Evolutionary conservation across 2,888 invertebrate species (phyloP), one percentile per base, ranked within the genome.

Genomic region (Elysia crispata): DNA sequence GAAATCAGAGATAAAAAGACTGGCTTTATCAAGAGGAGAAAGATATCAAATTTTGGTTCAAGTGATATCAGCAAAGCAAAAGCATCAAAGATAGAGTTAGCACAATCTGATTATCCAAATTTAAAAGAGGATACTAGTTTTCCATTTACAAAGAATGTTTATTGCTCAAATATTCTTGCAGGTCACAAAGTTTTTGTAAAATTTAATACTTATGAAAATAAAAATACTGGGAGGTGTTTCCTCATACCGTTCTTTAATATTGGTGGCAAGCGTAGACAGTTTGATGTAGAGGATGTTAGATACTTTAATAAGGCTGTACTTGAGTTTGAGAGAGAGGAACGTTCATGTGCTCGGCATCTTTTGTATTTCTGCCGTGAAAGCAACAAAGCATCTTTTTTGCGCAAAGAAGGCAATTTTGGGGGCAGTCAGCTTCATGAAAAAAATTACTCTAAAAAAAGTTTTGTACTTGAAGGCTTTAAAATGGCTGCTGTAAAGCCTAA

Each of bases 101-200:
- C 41, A 3, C 41, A 6, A 3, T 41, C 41, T 41, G 79, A 79
- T 28, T 75, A 75, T 60, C 79, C 79, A 31, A 67, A 30, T 8
- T 41, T 79, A 23, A 74, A 79, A 25, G 41, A 79, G 67, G 79
- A 79, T 31, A 69, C 28, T 20, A 79, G 79, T 67, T 67, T 79
- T 49, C 20, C 69, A 20, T 33, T 69, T 23, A 3, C 33, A 1
- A 79, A 79, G 31, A 75, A 18, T 1, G 6, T 79, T 23, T 31
- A 54, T 28, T 75, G 75, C n/a, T n/a, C 79, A 20, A 75, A 79
- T 25, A 79, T 79, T 69, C 67, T 79, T 23, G 79, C 79, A 0
- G 79, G 75, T 28, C 79, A 79, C 31, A 74, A 79, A 30, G 79
- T 79, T 18, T 75, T 41, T 79, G 79, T 79, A 6, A 79, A 79